phyloP scores from a whole-genome alignment of 2,888 invertebrate genomes.

The Tenthredo distinguenda region DNA sequence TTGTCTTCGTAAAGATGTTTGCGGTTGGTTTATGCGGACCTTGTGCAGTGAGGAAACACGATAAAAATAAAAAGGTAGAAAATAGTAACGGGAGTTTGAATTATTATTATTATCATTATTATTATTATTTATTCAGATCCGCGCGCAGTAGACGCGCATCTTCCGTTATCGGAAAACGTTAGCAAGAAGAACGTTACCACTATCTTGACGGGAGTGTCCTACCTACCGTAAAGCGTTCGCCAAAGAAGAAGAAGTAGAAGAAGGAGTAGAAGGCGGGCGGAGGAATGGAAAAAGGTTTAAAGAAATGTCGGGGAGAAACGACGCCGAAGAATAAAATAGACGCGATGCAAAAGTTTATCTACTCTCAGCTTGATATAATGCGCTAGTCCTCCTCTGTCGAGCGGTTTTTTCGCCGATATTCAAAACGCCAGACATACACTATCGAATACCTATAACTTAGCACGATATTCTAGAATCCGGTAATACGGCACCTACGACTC shows the following conservation, averaged over 20 bases:
- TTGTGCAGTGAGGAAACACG: background rate
- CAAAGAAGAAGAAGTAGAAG: constrained; percentile 14
- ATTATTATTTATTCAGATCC: constrained; percentile 32
- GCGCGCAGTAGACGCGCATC: background rate
- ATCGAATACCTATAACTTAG: background rate
- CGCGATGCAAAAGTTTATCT: constrained; percentile 33
- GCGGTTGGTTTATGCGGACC: background rate
- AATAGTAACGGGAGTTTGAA: background rate
- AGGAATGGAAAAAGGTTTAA: constrained; percentile 20
- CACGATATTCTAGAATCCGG: background rate
- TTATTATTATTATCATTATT: background rate
- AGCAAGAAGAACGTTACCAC: constrained; percentile 47
- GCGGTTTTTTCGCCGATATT: background rate
- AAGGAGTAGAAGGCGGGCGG: constrained; percentile 23
- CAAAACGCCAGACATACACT: background rate
- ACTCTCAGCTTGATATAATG: constrained; percentile 1
- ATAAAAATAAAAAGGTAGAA: background rate
- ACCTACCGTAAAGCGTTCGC: constrained; percentile 44
- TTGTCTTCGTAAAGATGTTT: background rate
- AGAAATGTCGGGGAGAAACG: constrained; percentile 12
- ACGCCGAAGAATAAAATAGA: background rate
- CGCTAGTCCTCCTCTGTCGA: background rate
- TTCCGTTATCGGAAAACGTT: constrained; percentile 44
- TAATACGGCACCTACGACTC: background rate
- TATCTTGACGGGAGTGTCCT: constrained; percentile 29